Conservation (phyloP, 2,113 vertebrate genomes). For the Carassius auratus region DNA sequence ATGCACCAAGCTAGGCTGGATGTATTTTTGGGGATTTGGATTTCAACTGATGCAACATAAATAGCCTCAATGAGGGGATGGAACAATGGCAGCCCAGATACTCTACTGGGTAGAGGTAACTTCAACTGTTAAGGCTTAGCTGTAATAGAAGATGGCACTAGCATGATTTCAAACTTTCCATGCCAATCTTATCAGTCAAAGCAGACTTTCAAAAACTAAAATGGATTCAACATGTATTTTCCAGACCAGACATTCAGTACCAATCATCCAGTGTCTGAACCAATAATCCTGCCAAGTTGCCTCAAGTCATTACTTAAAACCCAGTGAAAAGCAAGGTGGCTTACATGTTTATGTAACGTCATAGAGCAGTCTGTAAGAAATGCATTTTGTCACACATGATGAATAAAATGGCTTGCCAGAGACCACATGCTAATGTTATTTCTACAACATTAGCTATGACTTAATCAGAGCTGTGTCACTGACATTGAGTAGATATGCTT, state of each 20-base stretch:
- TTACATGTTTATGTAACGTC: constrained; percentile 16
- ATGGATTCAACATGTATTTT: constrained; percentile 39
- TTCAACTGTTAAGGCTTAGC: constrained; percentile 46
- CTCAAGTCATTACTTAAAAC: constrained; percentile 30
- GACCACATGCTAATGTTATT: constrained; percentile 11
- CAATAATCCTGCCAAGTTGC: constrained; percentile 48
- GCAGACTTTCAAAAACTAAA: constrained; percentile 45
- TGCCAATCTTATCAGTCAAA: constrained; percentile 49
- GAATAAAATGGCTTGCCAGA: constrained; percentile 11
- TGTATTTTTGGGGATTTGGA: not conserved
- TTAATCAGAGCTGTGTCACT: not conserved
- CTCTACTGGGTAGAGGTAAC: not conserved
- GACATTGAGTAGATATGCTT: constrained; percentile 2
- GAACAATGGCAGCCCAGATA: not conserved
- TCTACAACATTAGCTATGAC: not conserved
- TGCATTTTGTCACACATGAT: constrained; percentile 44
- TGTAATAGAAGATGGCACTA: constrained; percentile 60
- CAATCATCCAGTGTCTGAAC: constrained; percentile 48
- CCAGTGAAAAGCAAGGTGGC: constrained; percentile 19
- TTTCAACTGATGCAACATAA: constrained; percentile 8
- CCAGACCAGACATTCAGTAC: constrained; percentile 26
- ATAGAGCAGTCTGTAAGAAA: constrained; percentile 14
- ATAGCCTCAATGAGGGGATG: not conserved
- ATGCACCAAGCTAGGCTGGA: not conserved
- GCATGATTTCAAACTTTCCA: constrained; percentile 42